A percentile compares a stretch with the other conserved stretches of the same genome.
Evolutionary conservation across 1,140 invertebrate species (phyloP).

Genomic region (Archegozetes longisetosus): DNA sequence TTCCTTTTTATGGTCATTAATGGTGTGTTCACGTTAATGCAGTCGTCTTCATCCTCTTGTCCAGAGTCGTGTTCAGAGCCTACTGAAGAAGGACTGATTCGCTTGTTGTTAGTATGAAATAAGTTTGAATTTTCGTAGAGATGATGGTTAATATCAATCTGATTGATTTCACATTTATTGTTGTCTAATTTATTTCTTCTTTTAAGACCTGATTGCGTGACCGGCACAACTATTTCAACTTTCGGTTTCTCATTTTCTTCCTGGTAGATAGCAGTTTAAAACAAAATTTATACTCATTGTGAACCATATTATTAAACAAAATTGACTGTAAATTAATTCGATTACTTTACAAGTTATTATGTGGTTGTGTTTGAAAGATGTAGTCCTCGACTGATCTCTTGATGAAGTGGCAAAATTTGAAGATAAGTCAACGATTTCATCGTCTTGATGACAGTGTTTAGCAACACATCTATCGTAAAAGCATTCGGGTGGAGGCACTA

Average conservation of each 20-base stretch:
- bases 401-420: neutral
- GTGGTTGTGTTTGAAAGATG: neutral
- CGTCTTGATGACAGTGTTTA: neutral
- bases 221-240: neutral
- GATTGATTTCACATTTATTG: neutral
- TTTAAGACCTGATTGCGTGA: no score
- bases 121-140: neutral
- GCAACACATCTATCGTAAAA: neutral
- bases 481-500: neutral
- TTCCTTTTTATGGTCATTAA: neutral
- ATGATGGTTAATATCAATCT: neutral
- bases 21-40: neutral
- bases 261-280: neutral
- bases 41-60: neutral
- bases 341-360: neutral
- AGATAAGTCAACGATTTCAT: neutral
- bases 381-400: neutral
- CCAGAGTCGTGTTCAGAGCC: neutral
- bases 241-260: neutral
- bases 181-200: neutral
- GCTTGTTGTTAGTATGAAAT: neutral
- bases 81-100: neutral
- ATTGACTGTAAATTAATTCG: neutral
- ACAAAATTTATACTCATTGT: no score
- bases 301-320: neutral